phyloP scores from a whole-genome alignment of 2,888 invertebrate genomes.

The Drosophila conformis region DNA sequence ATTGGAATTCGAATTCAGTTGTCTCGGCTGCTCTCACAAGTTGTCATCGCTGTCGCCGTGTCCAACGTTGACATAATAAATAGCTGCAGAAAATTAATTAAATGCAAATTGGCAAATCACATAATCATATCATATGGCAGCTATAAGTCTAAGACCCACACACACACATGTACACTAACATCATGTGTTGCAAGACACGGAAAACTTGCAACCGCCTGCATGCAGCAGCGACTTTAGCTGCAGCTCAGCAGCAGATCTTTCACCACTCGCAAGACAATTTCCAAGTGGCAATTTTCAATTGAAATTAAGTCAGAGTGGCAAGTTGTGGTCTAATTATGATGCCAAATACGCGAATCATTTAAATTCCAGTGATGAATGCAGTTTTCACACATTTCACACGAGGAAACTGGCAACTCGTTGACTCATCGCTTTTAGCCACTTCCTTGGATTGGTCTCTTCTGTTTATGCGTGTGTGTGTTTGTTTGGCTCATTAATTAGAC shows the following conservation, averaged over 20 bases:
- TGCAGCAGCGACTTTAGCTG: conserved; percentile 10
- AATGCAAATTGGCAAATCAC: conserved; percentile 78
- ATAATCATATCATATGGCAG: conserved; percentile 78
- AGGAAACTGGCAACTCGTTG: conserved; percentile 46
- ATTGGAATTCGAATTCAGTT: conserved; percentile 34
- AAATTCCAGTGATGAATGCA: conserved; percentile 48
- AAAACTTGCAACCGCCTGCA: conserved; percentile 41
- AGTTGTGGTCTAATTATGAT: conserved; percentile 61
- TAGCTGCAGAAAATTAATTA: conserved; percentile 77
- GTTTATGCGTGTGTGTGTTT: not conserved
- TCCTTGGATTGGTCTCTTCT: conserved; percentile 54
- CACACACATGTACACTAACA: not conserved
- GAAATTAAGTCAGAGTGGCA: conserved; percentile 37
- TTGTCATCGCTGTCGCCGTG: conserved; percentile 49
- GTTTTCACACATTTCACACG: conserved; percentile 60
- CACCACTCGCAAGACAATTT: conserved; percentile 34
- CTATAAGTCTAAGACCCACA: conserved; percentile 42
- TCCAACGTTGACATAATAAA: conserved; percentile 73
- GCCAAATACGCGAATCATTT: conserved; percentile 62
- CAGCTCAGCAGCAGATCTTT: conserved; percentile 38
- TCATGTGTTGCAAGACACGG: conserved; percentile 67
- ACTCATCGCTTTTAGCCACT: conserved; percentile 43
- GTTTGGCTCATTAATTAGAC: conserved; percentile 66
- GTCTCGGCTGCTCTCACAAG: conserved; percentile 38
- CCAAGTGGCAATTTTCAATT: conserved; percentile 34